Evolutionary conservation across 2,888 invertebrate species (phyloP), one percentile per base, ranked within the genome.

Genomic region (Sphaerophoria rueppellii): DNA sequence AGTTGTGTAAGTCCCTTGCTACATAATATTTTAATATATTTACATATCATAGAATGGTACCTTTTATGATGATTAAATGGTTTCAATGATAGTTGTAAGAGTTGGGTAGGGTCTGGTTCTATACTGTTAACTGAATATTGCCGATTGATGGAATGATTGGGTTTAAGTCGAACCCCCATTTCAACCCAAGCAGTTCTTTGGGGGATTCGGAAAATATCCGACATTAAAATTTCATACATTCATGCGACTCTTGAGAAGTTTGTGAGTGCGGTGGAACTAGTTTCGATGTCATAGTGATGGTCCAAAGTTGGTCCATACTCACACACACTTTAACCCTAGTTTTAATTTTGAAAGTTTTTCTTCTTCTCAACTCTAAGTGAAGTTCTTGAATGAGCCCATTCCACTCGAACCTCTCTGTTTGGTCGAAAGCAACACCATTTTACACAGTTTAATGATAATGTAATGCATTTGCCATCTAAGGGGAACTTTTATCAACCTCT

Each of bases 11-110:
- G 57, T 57, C 72, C 55, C 52, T 63, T 50, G 65, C 46, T 57
- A 48, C 50, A 71, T 72, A 24, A 35, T 48, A 76, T 67, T 76
- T 73, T 57, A 50, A 57, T 70, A 67, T 70, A 55, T 72, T 11
- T 9, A 76, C 77, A 77, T 54, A 61, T 46, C 32, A 63, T 81
- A 63, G 55, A 50, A 6, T 7, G 16, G 37, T 85, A 73, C 76
- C 85, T 85, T 85, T 85, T 85, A 85, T 85, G 85, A 85, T 85
- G 85, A 85, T 85, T 85, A 85, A 85, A 85, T 85, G 81, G 76
- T 81, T 58, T 73, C 85, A 58, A 77, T 81, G 76, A 81, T 76
- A 77, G 85, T 37, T 60, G 54, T 48, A 54, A 52, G 69, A 34
- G 35, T 16, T 24, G 24, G 24, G 24, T 24, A 2, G 35, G 24